Percentiles rank a stretch among this genome's conserved stretches.
Evolutionary conservation across 2,888 invertebrate species (phyloP).

Genomic region (Cryptocephalus moraei): DNA sequence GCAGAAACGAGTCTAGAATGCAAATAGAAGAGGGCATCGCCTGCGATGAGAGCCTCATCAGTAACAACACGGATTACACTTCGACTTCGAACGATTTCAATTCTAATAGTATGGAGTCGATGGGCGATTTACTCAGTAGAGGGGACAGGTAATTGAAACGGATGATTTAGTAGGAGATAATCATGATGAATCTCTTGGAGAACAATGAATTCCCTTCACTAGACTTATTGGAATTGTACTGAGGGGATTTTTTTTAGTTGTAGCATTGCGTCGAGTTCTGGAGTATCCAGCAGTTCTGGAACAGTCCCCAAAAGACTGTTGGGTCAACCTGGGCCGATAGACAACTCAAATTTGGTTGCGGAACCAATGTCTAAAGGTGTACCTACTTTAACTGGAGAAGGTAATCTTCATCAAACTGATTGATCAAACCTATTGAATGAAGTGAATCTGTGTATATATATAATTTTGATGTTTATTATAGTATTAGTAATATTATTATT

Average conservation of each 20-base stretch:
- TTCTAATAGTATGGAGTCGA: constrained; percentile 46
- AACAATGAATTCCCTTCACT: too few relatives aligned
- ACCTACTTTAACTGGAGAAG: constrained; percentile 75
- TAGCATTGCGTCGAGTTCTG: constrained; percentile 48
- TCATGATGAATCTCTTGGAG: not conserved
- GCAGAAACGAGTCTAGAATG: constrained; percentile 31
- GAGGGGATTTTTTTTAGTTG: constrained; percentile 21
- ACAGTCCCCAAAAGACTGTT: constrained; percentile 34
- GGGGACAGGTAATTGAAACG: constrained; percentile 43
- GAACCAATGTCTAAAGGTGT: constrained; percentile 49
- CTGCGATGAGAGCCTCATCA: constrained; percentile 61
- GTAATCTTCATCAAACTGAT: constrained; percentile 27
- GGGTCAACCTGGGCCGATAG: constrained; percentile 59
- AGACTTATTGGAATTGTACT: not conserved
- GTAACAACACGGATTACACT: constrained; percentile 35
- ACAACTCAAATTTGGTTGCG: constrained; percentile 62
- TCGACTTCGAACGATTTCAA: constrained; percentile 34
- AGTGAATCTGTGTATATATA: too few relatives aligned
- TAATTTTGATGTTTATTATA: not conserved
- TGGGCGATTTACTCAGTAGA: constrained; percentile 52
- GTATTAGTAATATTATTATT: not conserved
- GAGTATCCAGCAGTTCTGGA: constrained; percentile 50
- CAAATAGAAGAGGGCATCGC: constrained; percentile 52
- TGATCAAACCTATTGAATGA: not conserved
- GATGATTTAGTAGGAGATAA: not conserved